Percentiles rank a stretch among this genome's conserved stretches.
Conservation (phyloP, 2,797 vertebrate genomes). For the Tinamus major region DNA sequence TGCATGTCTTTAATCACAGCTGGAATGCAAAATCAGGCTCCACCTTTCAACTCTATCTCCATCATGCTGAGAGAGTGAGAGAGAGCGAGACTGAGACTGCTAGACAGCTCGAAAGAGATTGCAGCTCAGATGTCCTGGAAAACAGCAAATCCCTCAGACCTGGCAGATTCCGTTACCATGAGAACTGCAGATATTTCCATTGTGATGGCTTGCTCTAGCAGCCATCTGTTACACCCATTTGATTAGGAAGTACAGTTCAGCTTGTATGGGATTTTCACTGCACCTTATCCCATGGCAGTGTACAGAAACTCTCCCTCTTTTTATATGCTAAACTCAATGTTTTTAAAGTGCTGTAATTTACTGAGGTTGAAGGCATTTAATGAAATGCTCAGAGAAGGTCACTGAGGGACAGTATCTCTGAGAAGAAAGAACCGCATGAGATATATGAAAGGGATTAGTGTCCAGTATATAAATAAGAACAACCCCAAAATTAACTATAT, state of each 20-base stretch:
- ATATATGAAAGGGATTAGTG: slow-evolving; percentile 72
- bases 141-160: slow-evolving; percentile 97
- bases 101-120: slow-evolving; percentile 92
- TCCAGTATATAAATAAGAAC: slow-evolving; percentile 71
- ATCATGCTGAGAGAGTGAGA: slow-evolving; percentile 84
- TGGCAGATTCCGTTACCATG: slow-evolving; percentile 99
- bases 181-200: slow-evolving; percentile 97
- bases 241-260: slow-evolving; percentile 88
- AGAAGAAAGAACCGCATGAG: slow-evolving; percentile 75
- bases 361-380: slow-evolving; percentile 76
- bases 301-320: slow-evolving; percentile 78
- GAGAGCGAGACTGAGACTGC: slow-evolving; percentile 90
- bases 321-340: slow-evolving; percentile 82
- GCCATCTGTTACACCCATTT: slow-evolving; percentile 98
- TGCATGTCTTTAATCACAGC: slow-evolving; percentile 84
- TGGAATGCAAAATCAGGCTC: slow-evolving; percentile 85
- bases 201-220: slow-evolving; percentile 94
- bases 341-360: slow-evolving; percentile 83
- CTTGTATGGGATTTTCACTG: slow-evolving; percentile 84
- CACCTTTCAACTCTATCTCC: slow-evolving; percentile 87
- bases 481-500: slow-evolving; percentile 73
- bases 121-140: slow-evolving; percentile 94
- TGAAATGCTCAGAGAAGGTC: slow-evolving; percentile 78
- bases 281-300: slow-evolving; percentile 84
- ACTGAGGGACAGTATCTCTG: slow-evolving; percentile 71